Evolutionary conservation across 2,888 invertebrate species (phyloP).

Genomic region (Leucophora obtusa): DNA sequence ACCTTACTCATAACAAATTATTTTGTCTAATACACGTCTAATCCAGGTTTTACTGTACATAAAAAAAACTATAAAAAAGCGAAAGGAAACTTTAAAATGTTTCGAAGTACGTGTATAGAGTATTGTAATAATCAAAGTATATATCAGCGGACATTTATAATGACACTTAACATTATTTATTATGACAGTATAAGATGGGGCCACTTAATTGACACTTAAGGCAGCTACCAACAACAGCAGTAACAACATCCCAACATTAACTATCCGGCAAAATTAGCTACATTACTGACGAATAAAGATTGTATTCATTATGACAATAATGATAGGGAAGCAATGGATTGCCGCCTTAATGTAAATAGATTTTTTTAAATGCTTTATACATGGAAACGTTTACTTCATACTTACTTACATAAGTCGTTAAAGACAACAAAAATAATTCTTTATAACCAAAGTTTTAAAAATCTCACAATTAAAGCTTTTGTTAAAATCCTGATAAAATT

Average conservation of each 20-base stretch:
- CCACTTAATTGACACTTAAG: slow-evolving; percentile 49
- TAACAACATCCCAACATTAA: not conserved
- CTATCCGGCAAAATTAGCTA: not conserved
- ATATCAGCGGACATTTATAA: slow-evolving; percentile 39
- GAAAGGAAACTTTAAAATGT: slow-evolving; percentile 27
- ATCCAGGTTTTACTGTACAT: too few species aligned
- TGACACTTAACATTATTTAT: slow-evolving; percentile 53
- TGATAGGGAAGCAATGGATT: slow-evolving; percentile 12
- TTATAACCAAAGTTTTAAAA: too few species aligned
- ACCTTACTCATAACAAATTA: too few species aligned
- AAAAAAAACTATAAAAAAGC: slow-evolving; percentile 22
- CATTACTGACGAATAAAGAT: slow-evolving; percentile 11
- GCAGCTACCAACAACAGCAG: slow-evolving; percentile 7
- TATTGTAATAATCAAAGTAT: slow-evolving; percentile 23
- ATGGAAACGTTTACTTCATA: not conserved
- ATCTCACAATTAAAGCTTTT: too few species aligned
- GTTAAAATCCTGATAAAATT: too few species aligned
- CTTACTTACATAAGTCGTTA: too few species aligned
- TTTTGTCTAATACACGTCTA: too few species aligned
- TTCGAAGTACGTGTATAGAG: slow-evolving; percentile 2
- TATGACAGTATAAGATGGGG: slow-evolving; percentile 39
- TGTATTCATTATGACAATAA: not conserved
- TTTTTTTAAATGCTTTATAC: not conserved
- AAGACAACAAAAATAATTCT: too few species aligned
- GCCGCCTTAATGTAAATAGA: not conserved